Evolutionary conservation across 2,113 vertebrate species (phyloP).

Genomic region (Panthera uncia): DNA sequence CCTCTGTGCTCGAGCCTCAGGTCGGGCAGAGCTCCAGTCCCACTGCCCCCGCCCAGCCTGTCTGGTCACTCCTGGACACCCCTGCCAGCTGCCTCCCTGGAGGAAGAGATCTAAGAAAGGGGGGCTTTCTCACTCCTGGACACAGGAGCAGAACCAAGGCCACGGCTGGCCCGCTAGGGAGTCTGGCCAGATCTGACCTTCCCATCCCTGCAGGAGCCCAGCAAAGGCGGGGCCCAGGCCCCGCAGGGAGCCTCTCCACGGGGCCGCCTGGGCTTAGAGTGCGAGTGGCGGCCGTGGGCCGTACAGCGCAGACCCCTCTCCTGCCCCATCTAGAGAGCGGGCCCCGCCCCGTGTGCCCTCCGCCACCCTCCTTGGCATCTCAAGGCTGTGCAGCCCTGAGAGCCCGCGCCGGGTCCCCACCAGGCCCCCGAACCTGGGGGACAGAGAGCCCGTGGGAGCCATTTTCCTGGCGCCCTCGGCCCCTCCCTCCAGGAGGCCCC

Average conservation of each 20-base stretch:
- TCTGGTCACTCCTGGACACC: not conserved
- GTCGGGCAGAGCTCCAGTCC: not conserved
- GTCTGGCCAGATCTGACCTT: not conserved
- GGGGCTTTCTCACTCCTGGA: not conserved
- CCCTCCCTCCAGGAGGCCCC: no score
- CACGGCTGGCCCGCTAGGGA: not conserved
- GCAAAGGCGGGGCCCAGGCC: not conserved
- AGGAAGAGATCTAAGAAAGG: not conserved
- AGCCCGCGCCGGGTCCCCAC: not conserved
- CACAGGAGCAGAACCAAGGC: not conserved
- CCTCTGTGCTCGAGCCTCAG: no score
- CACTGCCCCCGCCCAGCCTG: not conserved
- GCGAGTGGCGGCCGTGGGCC: not conserved
- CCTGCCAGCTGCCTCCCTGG: not conserved
- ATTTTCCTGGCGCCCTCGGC: not conserved
- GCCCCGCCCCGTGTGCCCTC: not conserved
- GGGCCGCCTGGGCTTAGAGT: not conserved
- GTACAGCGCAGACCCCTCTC: not conserved
- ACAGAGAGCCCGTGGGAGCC: not conserved
- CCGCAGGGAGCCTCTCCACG: not conserved
- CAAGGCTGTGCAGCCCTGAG: not conserved
- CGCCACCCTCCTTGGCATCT: not conserved
- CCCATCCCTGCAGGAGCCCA: not conserved
- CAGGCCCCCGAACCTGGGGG: not conserved
- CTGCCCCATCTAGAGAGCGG: not conserved